Percentiles rank a stretch among this genome's conserved stretches.
phyloP scores from a whole-genome alignment of 2,113 vertebrate genomes.

The Ursus arctos region DNA sequence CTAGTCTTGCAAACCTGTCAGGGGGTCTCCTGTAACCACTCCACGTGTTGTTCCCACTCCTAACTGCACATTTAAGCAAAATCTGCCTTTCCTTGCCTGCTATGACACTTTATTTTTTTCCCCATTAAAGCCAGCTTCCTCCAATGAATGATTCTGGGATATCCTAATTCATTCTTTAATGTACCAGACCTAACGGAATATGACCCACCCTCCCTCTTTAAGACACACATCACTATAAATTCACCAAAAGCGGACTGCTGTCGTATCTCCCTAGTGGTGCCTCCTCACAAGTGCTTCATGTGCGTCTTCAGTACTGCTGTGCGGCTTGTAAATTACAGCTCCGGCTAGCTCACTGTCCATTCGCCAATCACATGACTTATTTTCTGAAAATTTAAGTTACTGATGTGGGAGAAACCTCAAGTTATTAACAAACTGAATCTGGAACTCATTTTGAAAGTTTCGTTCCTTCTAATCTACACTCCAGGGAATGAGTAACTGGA shows the following conservation, averaged over 20 bases:
- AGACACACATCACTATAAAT: neutral
- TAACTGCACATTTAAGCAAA: neutral
- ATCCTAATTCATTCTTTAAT: neutral
- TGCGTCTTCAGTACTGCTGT: neutral
- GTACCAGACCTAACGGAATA: neutral
- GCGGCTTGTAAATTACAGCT: neutral
- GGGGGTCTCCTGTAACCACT: neutral
- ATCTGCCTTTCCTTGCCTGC: neutral
- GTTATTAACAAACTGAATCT: constrained; percentile 9
- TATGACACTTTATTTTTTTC: neutral
- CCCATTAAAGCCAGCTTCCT: neutral
- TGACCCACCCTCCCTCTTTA: neutral
- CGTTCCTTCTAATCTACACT: neutral
- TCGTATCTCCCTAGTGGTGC: neutral
- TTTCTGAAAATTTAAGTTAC: constrained; percentile 45
- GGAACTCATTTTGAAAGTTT: constrained; percentile 9
- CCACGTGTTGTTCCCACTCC: neutral
- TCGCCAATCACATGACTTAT: neutral
- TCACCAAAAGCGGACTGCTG: neutral
- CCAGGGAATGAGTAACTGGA: neutral
- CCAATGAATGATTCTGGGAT: neutral
- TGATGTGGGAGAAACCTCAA: neutral
- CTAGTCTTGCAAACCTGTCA: neutral
- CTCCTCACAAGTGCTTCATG: neutral
- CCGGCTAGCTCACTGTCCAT: neutral